Conservation (phyloP, 2,888 invertebrate genomes). For the Phania funesta region DNA sequence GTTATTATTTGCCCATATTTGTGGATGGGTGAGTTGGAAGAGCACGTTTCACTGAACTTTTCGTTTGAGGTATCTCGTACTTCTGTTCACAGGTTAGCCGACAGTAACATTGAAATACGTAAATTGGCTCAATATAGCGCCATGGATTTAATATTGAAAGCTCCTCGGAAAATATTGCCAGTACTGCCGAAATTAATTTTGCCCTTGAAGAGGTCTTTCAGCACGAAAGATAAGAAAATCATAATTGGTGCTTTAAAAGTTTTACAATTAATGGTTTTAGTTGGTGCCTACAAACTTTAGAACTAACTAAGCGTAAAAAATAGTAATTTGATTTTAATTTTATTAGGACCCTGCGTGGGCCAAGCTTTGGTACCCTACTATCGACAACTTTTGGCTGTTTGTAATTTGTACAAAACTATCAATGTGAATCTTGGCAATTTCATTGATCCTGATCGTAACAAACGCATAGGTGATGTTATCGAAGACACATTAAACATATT, state of each 20-base stretch:
- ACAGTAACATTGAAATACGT: slow-evolving; percentile 89
- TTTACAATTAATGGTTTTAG: slow-evolving; percentile 91
- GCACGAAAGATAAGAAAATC: slow-evolving; percentile 90
- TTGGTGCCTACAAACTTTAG: slow-evolving; percentile 83
- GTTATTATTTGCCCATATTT: slow-evolving; percentile 96
- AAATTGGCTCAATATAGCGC: slow-evolving; percentile 93
- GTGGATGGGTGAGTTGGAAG: slow-evolving; percentile 86
- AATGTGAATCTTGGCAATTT: slow-evolving; percentile 91
- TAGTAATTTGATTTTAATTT: background rate
- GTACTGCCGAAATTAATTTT: slow-evolving; percentile 95
- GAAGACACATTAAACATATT: slow-evolving; percentile 95
- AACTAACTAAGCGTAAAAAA: too few relatives aligned
- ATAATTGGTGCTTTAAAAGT: slow-evolving; percentile 91
- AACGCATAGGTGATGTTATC: slow-evolving; percentile 93
- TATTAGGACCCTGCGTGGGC: slow-evolving; percentile 83
- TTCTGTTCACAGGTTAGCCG: slow-evolving; percentile 85
- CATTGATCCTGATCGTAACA: slow-evolving; percentile 92
- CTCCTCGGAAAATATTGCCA: slow-evolving; percentile 83
- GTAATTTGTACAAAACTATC: slow-evolving; percentile 88
- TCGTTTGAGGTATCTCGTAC: too few relatives aligned
- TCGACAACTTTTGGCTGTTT: slow-evolving; percentile 93
- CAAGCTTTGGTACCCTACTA: slow-evolving; percentile 98
- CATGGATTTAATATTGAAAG: slow-evolving; percentile 87
- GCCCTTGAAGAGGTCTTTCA: slow-evolving; percentile 94
- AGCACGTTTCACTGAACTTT: background rate